Evolutionary conservation across 2,113 vertebrate species (phyloP).

Genomic region (Brienomyrus longianalis): DNA sequence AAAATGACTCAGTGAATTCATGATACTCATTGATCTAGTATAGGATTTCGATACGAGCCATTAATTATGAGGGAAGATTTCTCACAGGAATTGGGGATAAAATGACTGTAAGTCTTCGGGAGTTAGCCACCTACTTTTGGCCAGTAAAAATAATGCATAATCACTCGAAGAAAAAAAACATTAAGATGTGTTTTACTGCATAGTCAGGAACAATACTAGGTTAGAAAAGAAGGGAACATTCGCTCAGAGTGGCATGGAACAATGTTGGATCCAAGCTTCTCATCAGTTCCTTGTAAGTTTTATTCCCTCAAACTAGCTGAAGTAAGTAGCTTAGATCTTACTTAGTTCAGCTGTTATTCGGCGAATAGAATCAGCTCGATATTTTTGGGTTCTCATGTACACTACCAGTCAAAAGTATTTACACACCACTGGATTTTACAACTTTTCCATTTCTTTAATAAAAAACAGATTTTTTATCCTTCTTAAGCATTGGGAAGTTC

Average conservation of each 20-base stretch:
- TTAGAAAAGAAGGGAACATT: background rate
- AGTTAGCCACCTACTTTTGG: background rate
- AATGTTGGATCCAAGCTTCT: background rate
- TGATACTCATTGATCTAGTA: background rate
- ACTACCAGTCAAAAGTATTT: too few species aligned
- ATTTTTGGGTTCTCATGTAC: background rate
- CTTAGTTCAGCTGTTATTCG: background rate
- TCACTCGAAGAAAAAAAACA: background rate
- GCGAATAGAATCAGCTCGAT: background rate
- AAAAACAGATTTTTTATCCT: too few species aligned
- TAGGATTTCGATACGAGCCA: background rate
- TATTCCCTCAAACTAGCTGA: background rate
- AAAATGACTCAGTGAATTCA: background rate
- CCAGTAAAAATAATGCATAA: constrained; percentile 2
- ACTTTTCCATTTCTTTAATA: too few species aligned
- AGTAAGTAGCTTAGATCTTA: background rate
- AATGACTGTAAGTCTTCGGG: background rate
- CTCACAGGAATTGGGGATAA: background rate
- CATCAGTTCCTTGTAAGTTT: background rate
- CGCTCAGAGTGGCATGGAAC: background rate
- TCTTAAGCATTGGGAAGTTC: too few species aligned
- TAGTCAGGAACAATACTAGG: background rate
- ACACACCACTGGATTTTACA: too few species aligned
- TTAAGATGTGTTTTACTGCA: background rate
- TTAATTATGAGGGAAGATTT: background rate